These are phyloP conservation scores for Tolypeutes matacus DNA, from an alignment of 2,797 vertebrate genomes.

Conservation along the genomic window DNA sequence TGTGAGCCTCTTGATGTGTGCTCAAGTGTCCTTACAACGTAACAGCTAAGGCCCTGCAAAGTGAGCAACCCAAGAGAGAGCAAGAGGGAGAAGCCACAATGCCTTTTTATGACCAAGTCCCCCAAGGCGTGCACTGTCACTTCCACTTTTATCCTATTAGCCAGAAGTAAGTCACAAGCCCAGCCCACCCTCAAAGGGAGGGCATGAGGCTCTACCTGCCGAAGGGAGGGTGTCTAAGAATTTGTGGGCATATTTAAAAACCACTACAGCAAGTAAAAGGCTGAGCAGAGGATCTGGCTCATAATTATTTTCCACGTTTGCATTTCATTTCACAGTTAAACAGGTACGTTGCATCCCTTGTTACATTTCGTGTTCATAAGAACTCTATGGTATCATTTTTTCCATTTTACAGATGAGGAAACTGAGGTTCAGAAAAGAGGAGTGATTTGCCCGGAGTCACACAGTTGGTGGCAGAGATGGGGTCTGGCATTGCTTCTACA, in stretches of 20 bases:
- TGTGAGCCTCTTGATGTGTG: fast-evolving
- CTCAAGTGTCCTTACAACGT: neutral
- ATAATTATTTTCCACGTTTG: neutral
- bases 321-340: neutral
- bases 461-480: neutral
- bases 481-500: neutral
- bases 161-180: neutral
- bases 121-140: neutral
- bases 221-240: neutral
- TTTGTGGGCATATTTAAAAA: neutral
- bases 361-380: too few relatives aligned
- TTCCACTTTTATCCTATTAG: neutral
- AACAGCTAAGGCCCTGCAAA: neutral
- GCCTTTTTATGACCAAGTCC: neutral
- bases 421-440: conserved; percentile 59
- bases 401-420: neutral
- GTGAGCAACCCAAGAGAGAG: neutral
- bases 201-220: neutral
- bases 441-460: conserved; percentile 9
- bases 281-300: neutral
- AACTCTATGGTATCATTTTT: neutral
- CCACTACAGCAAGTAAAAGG: neutral
- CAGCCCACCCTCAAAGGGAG: neutral
- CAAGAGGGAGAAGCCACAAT: neutral
- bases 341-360: too few relatives aligned